Evolutionary conservation across 2,888 invertebrate species (phyloP).

Genomic region (Tuberolachnus salignus): DNA sequence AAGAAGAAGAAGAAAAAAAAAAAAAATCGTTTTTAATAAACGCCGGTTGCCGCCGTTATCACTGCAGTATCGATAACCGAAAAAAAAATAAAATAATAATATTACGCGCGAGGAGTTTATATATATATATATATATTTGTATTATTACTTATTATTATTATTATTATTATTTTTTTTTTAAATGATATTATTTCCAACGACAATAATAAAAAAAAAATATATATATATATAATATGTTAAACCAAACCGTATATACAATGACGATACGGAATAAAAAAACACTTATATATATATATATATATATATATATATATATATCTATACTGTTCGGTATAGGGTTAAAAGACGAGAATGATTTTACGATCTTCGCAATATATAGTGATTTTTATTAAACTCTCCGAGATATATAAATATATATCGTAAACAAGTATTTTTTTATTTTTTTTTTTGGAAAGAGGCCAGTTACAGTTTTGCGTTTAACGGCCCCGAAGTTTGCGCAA

Average conservation of each 20-base stretch:
- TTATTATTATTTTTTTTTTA: constrained; percentile 9
- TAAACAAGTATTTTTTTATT: constrained; percentile 12
- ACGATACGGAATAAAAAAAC: too few relatives aligned
- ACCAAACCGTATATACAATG: not conserved
- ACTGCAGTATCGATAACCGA: not conserved
- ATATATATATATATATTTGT: too few relatives aligned
- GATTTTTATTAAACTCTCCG: constrained; percentile 29
- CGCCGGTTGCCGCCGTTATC: too few relatives aligned
- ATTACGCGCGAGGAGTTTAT: not conserved
- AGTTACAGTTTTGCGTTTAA: not conserved
- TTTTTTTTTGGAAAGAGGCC: too few relatives aligned
- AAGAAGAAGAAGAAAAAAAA: too few relatives aligned
- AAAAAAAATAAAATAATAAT: constrained; percentile 9
- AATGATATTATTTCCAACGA: constrained; percentile 4
- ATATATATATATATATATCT: too few relatives aligned
- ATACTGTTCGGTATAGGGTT: not conserved
- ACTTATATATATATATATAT: too few relatives aligned
- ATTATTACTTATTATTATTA: too few relatives aligned
- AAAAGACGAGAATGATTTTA: constrained; percentile 29
- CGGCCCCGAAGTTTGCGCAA: not conserved
- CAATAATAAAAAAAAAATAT: constrained; percentile 10
- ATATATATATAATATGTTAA: not conserved
- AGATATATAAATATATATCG: constrained; percentile 15
- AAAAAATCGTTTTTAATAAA: too few relatives aligned
- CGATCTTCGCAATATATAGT: not conserved